Percentiles rank a stretch among this genome's conserved stretches.
Conservation (phyloP, 2,888 invertebrate genomes). For the Cosmopolites sordidus region DNA sequence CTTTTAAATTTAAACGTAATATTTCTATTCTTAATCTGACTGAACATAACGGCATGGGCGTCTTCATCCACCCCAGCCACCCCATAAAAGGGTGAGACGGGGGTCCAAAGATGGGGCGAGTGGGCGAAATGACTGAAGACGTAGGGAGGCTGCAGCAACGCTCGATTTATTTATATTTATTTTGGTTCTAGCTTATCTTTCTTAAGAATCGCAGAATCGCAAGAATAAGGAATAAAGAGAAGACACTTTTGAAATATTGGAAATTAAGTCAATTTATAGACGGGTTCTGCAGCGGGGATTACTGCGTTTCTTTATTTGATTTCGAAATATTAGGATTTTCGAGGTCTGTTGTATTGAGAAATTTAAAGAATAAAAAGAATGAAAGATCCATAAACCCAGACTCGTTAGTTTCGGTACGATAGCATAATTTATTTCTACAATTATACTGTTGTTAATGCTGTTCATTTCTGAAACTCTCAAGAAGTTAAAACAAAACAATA, state of each 20-base stretch:
- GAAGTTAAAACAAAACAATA: too few species aligned
- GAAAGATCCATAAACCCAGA: not conserved
- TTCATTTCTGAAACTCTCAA: too few species aligned
- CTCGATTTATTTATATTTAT: constrained; percentile 21
- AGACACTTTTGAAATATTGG: constrained; percentile 29
- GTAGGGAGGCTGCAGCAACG: constrained; percentile 5
- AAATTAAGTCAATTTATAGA: constrained; percentile 29
- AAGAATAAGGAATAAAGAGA: constrained; percentile 21
- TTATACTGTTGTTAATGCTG: not conserved
- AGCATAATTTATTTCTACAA: not conserved
- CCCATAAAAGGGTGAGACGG: not conserved
- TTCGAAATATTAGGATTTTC: constrained; percentile 19
- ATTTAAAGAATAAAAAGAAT: constrained; percentile 1
- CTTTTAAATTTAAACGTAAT: too few species aligned
- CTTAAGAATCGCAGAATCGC: constrained; percentile 19
- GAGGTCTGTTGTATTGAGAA: constrained; percentile 17
- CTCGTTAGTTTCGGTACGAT: not conserved
- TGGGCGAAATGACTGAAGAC: constrained; percentile 1
- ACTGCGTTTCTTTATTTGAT: constrained; percentile 14
- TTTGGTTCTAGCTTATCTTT: constrained; percentile 13
- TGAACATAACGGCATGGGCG: too few species aligned
- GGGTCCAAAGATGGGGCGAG: not conserved
- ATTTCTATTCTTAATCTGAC: too few species aligned
- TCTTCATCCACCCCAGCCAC: too few species aligned
- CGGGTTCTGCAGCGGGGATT: constrained; percentile 25